Evolutionary conservation across 1,140 invertebrate species (phyloP).

Genomic region (Drosophila lini): DNA sequence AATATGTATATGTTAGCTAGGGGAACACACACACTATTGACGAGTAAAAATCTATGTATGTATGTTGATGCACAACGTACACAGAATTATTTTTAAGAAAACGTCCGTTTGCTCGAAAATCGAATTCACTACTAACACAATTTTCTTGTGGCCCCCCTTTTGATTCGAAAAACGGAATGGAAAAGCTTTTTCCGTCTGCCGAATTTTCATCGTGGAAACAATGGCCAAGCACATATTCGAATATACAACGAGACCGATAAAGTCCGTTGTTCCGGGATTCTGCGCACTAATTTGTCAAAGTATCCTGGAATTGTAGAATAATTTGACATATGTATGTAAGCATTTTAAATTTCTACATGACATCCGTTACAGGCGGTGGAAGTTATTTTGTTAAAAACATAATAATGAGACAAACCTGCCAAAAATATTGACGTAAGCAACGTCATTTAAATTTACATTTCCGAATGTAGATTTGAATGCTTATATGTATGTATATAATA

Average conservation of each 20-base stretch:
- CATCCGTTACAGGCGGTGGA: not conserved
- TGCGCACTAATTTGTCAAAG: conserved; percentile 5
- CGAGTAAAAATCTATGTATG: conserved; percentile 10
- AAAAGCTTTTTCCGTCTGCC: conserved; percentile 33
- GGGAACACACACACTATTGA: conserved; percentile 29
- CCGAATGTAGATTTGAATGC: too few species aligned
- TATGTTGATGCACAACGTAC: not conserved
- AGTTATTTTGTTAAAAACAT: not conserved
- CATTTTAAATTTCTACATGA: not conserved
- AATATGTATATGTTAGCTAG: conserved; percentile 27
- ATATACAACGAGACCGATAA: not conserved
- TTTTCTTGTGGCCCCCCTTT: conserved; percentile 23
- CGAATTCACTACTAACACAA: conserved; percentile 65
- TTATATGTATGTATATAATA: too few species aligned
- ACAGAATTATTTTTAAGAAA: conserved; percentile 29
- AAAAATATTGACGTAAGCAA: not conserved
- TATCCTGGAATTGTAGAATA: conserved; percentile 3
- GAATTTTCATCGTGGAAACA: conserved; percentile 13
- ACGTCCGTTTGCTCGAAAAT: conserved; percentile 66
- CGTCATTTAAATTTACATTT: too few species aligned
- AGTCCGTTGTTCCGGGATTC: conserved; percentile 3
- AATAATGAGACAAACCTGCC: not conserved
- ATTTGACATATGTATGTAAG: not conserved
- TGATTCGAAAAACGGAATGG: conserved; percentile 23
- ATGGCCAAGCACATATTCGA: conserved; percentile 5